A percentile compares a stretch with the other conserved stretches of the same genome.
Evolutionary conservation across 2,888 invertebrate species (phyloP).

Genomic region (Ophraella communa): DNA sequence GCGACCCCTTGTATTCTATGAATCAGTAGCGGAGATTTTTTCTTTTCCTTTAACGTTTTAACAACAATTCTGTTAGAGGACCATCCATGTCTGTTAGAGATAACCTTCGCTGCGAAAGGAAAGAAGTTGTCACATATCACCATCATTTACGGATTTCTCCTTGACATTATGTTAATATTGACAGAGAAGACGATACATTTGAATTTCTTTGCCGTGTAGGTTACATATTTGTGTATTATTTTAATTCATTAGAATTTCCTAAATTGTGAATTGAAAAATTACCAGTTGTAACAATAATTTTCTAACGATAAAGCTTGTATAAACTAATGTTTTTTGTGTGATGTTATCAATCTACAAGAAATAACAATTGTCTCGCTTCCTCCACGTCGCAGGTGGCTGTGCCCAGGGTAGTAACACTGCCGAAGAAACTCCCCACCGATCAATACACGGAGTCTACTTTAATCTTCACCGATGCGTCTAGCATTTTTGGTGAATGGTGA

Average conservation of each 20-base stretch:
- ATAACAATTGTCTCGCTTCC: slow-evolving; percentile 1
- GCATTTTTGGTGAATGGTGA: not conserved
- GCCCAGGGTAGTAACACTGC: slow-evolving; percentile 30
- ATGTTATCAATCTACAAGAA: slow-evolving; percentile 28
- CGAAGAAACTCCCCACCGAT: slow-evolving; percentile 35
- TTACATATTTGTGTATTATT: not conserved
- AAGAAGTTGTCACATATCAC: slow-evolving; percentile 33
- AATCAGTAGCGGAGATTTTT: too few relatives aligned
- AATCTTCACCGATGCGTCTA: not conserved
- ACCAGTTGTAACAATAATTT: not conserved
- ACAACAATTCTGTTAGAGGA: too few relatives aligned
- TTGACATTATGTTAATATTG: slow-evolving; percentile 38
- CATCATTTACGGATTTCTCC: slow-evolving; percentile 32
- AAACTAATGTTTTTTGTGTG: not conserved
- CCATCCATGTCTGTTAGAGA: too few relatives aligned
- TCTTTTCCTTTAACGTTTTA: too few relatives aligned
- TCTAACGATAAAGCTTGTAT: not conserved
- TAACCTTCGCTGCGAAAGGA: slow-evolving; percentile 37
- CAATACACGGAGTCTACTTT: slow-evolving; percentile 37
- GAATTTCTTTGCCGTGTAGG: slow-evolving; percentile 6
- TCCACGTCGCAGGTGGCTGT: slow-evolving; percentile 30
- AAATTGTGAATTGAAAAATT: too few relatives aligned
- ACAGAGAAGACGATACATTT: slow-evolving; percentile 26
- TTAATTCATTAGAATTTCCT: not conserved
- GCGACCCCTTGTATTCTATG: too few relatives aligned